These are phyloP conservation scores for Threskiornis aethiopicus DNA, from an alignment of 2,797 vertebrate species.

Conservation along the genomic window DNA sequence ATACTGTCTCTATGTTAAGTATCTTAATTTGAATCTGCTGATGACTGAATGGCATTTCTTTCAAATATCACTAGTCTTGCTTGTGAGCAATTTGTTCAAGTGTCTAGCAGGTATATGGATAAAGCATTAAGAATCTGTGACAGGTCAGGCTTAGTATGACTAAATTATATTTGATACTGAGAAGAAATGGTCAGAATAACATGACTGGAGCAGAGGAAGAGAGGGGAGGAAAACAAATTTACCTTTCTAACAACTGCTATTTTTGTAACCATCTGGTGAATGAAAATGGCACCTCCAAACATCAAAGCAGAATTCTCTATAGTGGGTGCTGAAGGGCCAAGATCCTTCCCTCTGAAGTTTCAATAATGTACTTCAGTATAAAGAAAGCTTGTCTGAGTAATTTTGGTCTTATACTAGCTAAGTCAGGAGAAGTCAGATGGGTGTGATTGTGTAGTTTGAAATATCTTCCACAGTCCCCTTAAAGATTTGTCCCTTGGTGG, in stretches of 20 bases:
- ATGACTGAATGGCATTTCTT: not conserved
- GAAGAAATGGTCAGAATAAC: not conserved
- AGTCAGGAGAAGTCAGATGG: not conserved
- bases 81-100: not conserved
- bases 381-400: not conserved
- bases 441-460: not conserved
- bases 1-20: constrained; percentile 46
- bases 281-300: not conserved
- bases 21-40: constrained; percentile 11
- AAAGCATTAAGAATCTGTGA: not conserved
- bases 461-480: not conserved
- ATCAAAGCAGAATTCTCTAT: not conserved
- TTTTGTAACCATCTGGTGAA: not conserved
- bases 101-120: not conserved
- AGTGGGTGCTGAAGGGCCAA: not conserved
- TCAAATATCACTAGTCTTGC: not conserved
- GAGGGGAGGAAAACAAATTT: not conserved
- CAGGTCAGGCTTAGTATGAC: not conserved
- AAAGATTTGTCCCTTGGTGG: not conserved
- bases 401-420: not conserved
- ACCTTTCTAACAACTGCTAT: not conserved
- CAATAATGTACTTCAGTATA: not conserved
- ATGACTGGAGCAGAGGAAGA: not conserved
- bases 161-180: not conserved
- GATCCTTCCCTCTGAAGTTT: not conserved